Conservation (phyloP, 2,797 vertebrate genomes). For the Pseudochromis fuscus region DNA sequence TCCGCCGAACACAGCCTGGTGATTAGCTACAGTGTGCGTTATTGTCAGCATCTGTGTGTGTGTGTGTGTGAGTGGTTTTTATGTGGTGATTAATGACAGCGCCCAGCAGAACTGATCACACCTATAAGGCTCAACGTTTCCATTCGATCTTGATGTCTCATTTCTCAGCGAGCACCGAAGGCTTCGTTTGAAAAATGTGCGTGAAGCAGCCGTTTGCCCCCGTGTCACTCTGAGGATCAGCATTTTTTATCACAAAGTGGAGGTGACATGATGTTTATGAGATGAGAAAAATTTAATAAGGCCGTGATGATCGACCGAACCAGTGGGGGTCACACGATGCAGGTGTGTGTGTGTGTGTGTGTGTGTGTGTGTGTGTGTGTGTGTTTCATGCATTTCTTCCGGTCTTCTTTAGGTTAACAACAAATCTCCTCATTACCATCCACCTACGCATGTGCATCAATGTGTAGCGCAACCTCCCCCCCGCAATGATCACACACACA, state of each 20-base stretch:
- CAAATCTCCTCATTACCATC: conserved; percentile 44
- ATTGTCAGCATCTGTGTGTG: background rate
- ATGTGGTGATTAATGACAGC: conserved; percentile 21
- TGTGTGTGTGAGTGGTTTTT: conserved; percentile 21
- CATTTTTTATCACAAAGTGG: background rate
- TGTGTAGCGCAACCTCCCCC: no score
- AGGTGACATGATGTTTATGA: conserved; percentile 26
- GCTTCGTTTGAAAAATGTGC: conserved; percentile 17
- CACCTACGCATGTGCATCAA: conserved; percentile 26
- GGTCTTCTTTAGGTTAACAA: conserved; percentile 38
- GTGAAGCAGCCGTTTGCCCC: background rate
- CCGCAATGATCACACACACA: background rate
- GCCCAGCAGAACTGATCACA: background rate
- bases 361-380: conserved; percentile 12
- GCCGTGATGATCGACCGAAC: conserved; percentile 31
- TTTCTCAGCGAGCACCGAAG: conserved; percentile 11
- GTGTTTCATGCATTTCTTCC: conserved; percentile 3
- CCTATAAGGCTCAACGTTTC: background rate
- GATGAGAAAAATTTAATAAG: conserved; percentile 33
- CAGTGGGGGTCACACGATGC: background rate
- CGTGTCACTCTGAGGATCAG: background rate
- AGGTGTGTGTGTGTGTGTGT: conserved; percentile 11
- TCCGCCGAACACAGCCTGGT: conserved; percentile 24
- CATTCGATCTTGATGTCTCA: background rate
- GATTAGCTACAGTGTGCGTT: conserved; percentile 45